Conservation (phyloP, 2,888 invertebrate genomes). For the Tipula lateralis region DNA sequence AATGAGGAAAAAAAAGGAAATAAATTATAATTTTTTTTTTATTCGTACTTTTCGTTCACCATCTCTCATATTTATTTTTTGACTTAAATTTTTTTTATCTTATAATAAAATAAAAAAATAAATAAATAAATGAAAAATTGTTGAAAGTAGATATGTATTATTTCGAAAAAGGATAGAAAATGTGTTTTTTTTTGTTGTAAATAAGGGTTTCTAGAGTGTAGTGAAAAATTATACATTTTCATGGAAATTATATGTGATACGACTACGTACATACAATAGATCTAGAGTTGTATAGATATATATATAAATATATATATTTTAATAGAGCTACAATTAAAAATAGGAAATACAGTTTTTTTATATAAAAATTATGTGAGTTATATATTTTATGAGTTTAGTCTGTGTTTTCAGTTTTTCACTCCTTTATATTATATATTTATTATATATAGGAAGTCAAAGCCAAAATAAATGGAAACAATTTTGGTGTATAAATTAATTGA, state of each 20-base stretch:
- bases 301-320: background rate
- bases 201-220: background rate
- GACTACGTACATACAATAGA: background rate
- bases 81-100: background rate
- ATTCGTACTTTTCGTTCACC: background rate
- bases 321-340: background rate
- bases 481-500: conserved; percentile 11
- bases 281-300: background rate
- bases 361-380: background rate
- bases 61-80: background rate
- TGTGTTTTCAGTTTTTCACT: background rate
- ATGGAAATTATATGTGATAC: background rate
- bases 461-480: background rate
- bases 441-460: background rate
- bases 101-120: too few relatives aligned
- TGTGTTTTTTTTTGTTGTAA: background rate
- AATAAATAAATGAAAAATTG: background rate
- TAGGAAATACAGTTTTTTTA: background rate
- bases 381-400: background rate
- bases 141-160: background rate
- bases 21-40: background rate
- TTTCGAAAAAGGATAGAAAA: background rate
- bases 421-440: background rate
- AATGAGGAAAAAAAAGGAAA: background rate
- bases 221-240: background rate